Evolutionary conservation across 2,797 vertebrate species (phyloP).

Genomic region (Alexandromys oeconomus): DNA sequence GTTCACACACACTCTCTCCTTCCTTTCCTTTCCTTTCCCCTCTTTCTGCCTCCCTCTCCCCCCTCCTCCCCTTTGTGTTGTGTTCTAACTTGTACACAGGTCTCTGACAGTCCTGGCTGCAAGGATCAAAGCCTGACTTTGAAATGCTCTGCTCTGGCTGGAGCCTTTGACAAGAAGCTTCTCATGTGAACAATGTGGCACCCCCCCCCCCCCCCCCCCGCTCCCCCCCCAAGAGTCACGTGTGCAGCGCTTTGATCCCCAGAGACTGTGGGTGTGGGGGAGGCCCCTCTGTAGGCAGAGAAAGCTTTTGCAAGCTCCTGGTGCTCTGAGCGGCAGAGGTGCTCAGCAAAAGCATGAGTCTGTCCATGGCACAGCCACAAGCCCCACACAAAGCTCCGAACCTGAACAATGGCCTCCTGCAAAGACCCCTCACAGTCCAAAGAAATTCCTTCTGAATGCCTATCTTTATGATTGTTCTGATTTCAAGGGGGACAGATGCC

Average conservation of each 20-base stretch:
- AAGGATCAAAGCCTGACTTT: slow-evolving; percentile 54
- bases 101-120: neutral
- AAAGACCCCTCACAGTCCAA: neutral
- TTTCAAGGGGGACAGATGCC: neutral
- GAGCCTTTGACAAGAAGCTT: neutral
- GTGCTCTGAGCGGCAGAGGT: neutral
- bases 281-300: neutral
- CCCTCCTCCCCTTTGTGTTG: neutral
- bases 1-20: neutral
- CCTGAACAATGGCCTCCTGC: neutral
- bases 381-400: neutral
- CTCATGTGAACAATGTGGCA: neutral
- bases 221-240: neutral
- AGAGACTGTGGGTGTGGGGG: neutral
- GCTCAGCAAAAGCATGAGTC: neutral
- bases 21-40: neutral
- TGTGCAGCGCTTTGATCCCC: neutral
- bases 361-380: neutral
- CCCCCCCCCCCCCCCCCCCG: too few species aligned
- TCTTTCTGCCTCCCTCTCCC: neutral
- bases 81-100: neutral
- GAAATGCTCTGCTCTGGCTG: neutral
- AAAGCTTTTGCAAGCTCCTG: neutral
- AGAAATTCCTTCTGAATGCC: neutral
- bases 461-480: neutral